Evolutionary conservation across 2,113 vertebrate genomes (phyloP).

Genomic region (Cryptotis parvus): DNA sequence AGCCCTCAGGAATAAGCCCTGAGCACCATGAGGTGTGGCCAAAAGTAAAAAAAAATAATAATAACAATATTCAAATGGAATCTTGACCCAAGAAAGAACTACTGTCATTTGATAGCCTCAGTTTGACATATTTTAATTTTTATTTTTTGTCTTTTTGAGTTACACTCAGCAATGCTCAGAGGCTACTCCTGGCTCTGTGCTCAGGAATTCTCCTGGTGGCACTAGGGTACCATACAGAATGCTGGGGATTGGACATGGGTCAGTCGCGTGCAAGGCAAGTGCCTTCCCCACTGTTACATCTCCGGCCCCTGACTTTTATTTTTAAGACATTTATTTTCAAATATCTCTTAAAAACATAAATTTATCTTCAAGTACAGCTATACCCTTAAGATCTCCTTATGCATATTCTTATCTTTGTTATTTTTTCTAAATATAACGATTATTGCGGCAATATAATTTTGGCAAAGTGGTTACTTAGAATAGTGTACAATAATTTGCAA

Average conservation of each 20-base stretch:
- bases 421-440: conserved; percentile 21
- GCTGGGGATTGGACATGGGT: too few relatives aligned
- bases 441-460: background rate
- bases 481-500: conserved; percentile 33
- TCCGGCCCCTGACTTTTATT: background rate
- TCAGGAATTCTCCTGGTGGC: too few relatives aligned
- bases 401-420: conserved; percentile 50
- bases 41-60: background rate
- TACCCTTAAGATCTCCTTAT: background rate
- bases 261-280: too few relatives aligned
- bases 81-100: conserved; percentile 39
- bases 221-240: too few relatives aligned
- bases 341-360: conserved; percentile 34
- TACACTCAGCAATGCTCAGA: background rate
- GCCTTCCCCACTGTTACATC: too few relatives aligned
- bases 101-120: background rate
- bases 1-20: too few relatives aligned
- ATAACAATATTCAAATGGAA: background rate
- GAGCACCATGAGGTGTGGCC: too few relatives aligned
- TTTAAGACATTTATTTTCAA: conserved; percentile 17
- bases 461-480: background rate
- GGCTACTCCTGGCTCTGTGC: too few relatives aligned
- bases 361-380: background rate
- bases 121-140: background rate
- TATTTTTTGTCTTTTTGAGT: conserved; percentile 18